Evolutionary conservation across 2,888 invertebrate species (phyloP).

Genomic region (Dolomedes plantarius): DNA sequence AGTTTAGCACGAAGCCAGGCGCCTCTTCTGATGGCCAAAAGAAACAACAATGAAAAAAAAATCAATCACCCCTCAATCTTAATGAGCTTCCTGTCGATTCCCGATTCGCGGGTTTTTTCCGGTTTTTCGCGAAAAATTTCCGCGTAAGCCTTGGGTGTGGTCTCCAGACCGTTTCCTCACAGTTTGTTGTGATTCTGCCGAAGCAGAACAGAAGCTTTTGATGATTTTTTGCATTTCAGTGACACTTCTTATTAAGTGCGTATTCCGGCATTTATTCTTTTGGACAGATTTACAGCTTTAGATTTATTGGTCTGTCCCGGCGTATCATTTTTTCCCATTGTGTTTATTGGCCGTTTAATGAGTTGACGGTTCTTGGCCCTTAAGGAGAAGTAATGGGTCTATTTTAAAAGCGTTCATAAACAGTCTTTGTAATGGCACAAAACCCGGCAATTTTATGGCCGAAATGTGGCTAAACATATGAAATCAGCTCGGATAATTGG

Average conservation of each 20-base stretch:
- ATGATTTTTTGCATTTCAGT: slow-evolving; percentile 14
- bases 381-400: slow-evolving; percentile 16
- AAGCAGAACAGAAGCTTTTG: slow-evolving; percentile 12
- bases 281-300: slow-evolving; percentile 37
- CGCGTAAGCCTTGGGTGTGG: slow-evolving; percentile 44
- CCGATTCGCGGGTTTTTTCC: slow-evolving; percentile 25
- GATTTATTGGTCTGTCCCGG: slow-evolving; percentile 14
- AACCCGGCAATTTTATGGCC: background rate
- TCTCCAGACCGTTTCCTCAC: slow-evolving; percentile 15
- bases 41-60: slow-evolving; percentile 21
- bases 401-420: background rate
- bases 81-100: slow-evolving; percentile 69
- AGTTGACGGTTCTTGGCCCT: slow-evolving; percentile 18
- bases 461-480: background rate
- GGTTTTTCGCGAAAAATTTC: slow-evolving; percentile 45
- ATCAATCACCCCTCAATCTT: slow-evolving; percentile 53
- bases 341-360: slow-evolving; percentile 33
- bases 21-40: slow-evolving; percentile 18
- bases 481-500: background rate
- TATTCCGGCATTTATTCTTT: slow-evolving; percentile 45
- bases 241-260: slow-evolving; percentile 34
- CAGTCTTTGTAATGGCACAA: background rate
- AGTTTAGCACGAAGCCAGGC: slow-evolving; percentile 5
- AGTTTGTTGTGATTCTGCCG: slow-evolving; percentile 36
- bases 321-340: background rate